A percentile compares a stretch with the other conserved stretches of the same genome.
These are phyloP conservation scores for Lamprotornis superbus DNA, from an alignment of 2,113 vertebrate genomes.

Conservation along the genomic window DNA sequence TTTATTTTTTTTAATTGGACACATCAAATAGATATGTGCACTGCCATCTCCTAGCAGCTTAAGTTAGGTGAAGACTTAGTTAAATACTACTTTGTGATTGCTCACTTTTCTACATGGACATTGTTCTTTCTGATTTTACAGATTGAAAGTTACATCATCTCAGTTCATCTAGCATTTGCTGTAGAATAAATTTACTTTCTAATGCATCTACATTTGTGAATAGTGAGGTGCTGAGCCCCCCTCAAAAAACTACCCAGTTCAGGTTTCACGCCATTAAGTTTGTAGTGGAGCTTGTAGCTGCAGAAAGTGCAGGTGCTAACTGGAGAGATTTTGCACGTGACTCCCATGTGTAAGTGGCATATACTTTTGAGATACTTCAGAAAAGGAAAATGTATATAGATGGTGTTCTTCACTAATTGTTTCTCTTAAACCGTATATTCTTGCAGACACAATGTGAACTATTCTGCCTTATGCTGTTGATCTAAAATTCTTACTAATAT, in stretches of 20 bases:
- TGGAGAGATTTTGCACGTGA: not conserved
- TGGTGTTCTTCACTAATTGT: not conserved
- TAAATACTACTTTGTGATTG: not conserved
- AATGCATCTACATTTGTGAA: not conserved
- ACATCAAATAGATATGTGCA: not conserved
- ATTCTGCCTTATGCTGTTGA: not conserved
- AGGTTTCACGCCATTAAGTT: not conserved
- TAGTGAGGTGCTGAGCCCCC: not conserved
- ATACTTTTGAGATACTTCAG: not conserved
- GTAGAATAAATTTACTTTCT: not conserved
- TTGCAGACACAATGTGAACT: not conserved
- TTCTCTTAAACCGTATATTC: not conserved
- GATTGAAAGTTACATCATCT: not conserved
- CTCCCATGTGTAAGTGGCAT: not conserved
- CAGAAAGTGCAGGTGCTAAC: not conserved
- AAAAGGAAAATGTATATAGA: not conserved
- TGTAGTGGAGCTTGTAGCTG: not conserved
- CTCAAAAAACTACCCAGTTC: not conserved
- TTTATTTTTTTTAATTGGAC: not conserved
- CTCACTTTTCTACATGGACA: not conserved
- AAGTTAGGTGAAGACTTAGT: not conserved
- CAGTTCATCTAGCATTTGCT: not conserved
- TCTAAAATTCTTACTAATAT: not conserved
- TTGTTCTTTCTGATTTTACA: not conserved
- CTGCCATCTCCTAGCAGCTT: not conserved